phyloP scores from a whole-genome alignment of 2,888 invertebrate species.

The Pocota personata region DNA sequence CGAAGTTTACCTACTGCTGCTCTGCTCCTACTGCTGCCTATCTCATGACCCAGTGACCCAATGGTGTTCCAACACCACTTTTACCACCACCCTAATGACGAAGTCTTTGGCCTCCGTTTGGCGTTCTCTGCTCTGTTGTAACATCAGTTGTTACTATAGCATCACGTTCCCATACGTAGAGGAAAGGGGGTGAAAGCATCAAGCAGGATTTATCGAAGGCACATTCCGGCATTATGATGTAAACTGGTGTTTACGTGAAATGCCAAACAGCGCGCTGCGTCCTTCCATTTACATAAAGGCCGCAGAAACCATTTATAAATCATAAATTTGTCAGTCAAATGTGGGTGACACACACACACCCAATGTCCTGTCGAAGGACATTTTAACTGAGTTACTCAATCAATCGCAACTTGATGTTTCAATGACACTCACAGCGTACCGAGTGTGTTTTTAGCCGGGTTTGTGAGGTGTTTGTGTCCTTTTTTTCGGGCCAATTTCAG shows the following conservation, averaged over 20 bases:
- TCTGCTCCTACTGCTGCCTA: slow-evolving; percentile 25
- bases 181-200: not conserved
- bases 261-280: slow-evolving; percentile 23
- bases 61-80: slow-evolving; percentile 27
- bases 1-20: slow-evolving; percentile 3
- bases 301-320: slow-evolving; percentile 41
- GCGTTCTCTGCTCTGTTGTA: slow-evolving; percentile 6
- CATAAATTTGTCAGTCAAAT: slow-evolving; percentile 44
- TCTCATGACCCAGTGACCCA: slow-evolving; percentile 63
- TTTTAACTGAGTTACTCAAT: slow-evolving; percentile 27
- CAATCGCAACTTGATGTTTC: slow-evolving; percentile 52
- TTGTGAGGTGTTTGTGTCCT: not conserved
- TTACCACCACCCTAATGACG: slow-evolving; percentile 35
- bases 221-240: slow-evolving; percentile 29
- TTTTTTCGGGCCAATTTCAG: not conserved
- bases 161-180: slow-evolving; percentile 11
- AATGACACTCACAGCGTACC: slow-evolving; percentile 49
- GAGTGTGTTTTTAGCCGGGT: slow-evolving; percentile 38
- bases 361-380: slow-evolving; percentile 24
- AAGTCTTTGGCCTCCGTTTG: slow-evolving; percentile 59
- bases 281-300: slow-evolving; percentile 41
- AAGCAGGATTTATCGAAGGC: slow-evolving; percentile 4
- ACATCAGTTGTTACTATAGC: slow-evolving; percentile 23
- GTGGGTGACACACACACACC: not conserved
- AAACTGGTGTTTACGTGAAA: slow-evolving; percentile 33